Evolutionary conservation across 2,888 invertebrate genomes (phyloP), one percentile per base, ranked within the genome.

Genomic region (Belgica antarctica): DNA sequence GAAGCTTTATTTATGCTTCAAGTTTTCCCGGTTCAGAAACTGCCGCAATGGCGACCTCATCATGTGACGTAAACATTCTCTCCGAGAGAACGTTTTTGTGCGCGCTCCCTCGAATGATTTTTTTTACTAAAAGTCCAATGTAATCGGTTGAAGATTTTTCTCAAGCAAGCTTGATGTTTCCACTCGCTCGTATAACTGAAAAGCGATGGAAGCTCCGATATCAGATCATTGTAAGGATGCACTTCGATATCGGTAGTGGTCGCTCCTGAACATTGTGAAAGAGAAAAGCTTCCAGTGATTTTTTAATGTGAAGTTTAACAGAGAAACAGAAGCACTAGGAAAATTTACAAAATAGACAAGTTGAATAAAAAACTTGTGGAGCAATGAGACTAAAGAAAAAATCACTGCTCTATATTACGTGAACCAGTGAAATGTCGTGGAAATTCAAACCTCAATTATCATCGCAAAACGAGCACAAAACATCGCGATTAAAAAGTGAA

Each of bases 181-280:
- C 31, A 19, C 15, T 31, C 1, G 17, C 19, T 68, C 57, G n/a
- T n/a, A n/a, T n/a, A n/a, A n/a, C n/a, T n/a, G n/a, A n/a, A n/a
- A n/a, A n/a, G n/a, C 24, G 52, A 57, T 28, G 68, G 65, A 47
- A 66, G 47, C 17, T 22, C 46, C 63, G 63, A 41, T 19, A 47
- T 68, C 68, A 68, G 19, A 57, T 57, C 47, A 57, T 27, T 47
- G 19, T 52, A 68, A 68, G 68, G 68, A 68, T 68, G 68, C 68
- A 68, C 57, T 57, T 34, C 28, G 68, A 27, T 28, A 52, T n/a
- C 52, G 68, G 57, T 68, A 68, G 17, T 47, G 25, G 10, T 27
- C 34, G 57, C 57, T 68, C 24, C 24, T n/a, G 24, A 47, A 66
- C n/a, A 3, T 27, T 62, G 12, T 62, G 19, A 12, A 15, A 5